Conservation (phyloP, 1,140 invertebrate genomes). For the Panagrolaimus sp. region DNA sequence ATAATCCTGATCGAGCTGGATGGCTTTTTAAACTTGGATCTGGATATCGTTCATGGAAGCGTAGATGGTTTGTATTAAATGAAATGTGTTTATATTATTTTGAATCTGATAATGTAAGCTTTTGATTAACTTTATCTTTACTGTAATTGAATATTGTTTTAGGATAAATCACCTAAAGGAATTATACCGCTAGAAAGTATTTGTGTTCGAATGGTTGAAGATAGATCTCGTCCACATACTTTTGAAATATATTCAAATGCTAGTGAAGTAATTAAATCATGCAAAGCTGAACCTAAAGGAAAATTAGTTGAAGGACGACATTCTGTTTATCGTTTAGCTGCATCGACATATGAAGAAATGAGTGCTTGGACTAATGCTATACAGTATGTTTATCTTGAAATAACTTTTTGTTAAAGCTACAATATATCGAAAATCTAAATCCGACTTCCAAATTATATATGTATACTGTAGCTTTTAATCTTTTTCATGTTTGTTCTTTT, state of each 20-base stretch:
- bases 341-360: constrained; percentile 84
- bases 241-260: constrained; percentile 88
- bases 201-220: constrained; percentile 54
- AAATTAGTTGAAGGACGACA: constrained; percentile 73
- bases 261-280: constrained; percentile 77
- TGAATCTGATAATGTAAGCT: constrained; percentile 80
- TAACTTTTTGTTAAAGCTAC: no score
- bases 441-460: no score
- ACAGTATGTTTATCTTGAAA: constrained; percentile 30
- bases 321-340: constrained; percentile 88
- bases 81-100: constrained; percentile 99
- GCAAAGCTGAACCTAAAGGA: constrained; percentile 95
- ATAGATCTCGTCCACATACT: constrained; percentile 67
- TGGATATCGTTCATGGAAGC: constrained; percentile 94
- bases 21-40: constrained; percentile 89
- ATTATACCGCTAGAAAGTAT: constrained; percentile 87
- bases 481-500: no score
- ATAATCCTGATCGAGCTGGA: constrained; percentile 97
- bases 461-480: no score
- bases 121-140: constrained; percentile 10
- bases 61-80: constrained; percentile 97
- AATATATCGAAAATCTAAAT: no score
- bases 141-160: constrained; percentile 24
- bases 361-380: constrained; percentile 80
- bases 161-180: constrained; percentile 92